Evolutionary conservation across 1,140 invertebrate genomes (phyloP), one percentile per base, ranked within the genome.

Genomic region (Lineus longissimus): DNA sequence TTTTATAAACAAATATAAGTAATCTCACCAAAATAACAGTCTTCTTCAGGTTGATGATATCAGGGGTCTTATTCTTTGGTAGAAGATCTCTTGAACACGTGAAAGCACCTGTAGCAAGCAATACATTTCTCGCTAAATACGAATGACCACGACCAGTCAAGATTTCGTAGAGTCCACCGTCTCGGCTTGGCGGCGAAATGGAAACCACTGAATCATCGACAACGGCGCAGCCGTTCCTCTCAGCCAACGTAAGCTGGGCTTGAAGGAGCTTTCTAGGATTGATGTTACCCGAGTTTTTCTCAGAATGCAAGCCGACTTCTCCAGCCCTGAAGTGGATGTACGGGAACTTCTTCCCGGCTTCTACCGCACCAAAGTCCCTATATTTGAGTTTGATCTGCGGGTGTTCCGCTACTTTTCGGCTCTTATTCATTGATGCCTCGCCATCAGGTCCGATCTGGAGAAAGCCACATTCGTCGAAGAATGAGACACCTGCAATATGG

Each of bases 401-500:
- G 45, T 62, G 45, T 22, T 41, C 15, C 1, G 13, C 33, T 23
- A 33, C 29, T 17, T 54, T 17, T 41, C 23, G 23, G 25, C 40
- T 55, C 2, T 41, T 51, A 1, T 19, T 33, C 11, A 70, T 61
- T 29, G 47, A 70, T 1, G 62, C 19, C 19, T 36, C 33, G 4
- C 15, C 33, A 36, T 4, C 33, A 15, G 36, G 17, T 17, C 68
- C 70, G 19, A 65, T 55, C 25, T 60, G 62, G 9, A 73, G 27
- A 29, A 33, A 62, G 23, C 70, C 72, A 30, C 62, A 63, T 63
- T 73, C 71, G 55, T 64, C 15, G 51, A 69, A 73, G 51, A 73
- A 71, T 1, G 13, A 19, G 23, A 72, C 63, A 25, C 68, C 70
- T 72, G 54, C 30, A 70, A 64, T 33, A 13, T 30, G 17, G 25